Base-by-base conservation (phyloP, 2,113 vertebrate genomes). In the Emydura subglobosa region DNA sequence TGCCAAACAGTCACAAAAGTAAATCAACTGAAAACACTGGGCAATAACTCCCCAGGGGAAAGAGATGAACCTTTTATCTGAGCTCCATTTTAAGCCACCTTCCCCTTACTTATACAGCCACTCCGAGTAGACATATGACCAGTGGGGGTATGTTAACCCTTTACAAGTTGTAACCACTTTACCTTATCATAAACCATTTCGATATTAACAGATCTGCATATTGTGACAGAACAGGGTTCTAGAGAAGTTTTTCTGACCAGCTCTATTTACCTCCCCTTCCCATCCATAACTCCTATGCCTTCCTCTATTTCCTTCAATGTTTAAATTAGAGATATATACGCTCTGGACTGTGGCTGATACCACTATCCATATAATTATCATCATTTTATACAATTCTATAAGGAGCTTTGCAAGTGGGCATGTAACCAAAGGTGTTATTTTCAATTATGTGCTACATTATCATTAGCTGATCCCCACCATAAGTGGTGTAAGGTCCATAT, bases 381-480 rank as follows among this genome's bases (percentile, higher is more conserved):
- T 82, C 39, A 4, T 3, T 54, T 76, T 88, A 82, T 79, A 7
- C 5, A 14, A 39, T 2, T 44, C 3, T 84, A 24, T 47, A 59
- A 81, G 80, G 51, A 83, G 1, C 42, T 50, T 16, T 2, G 1
- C 34, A 61, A 87, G 24, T 74, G 65, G 31, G 61, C 42, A 31
- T 51, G n/a, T 16, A 87, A 13, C 54, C 83, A 68, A 68, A 68
- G 34, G 8, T 68, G 34, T n/a, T 17, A 19, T 19, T 88, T 90
- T 14, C 13, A 61, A 2, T 84, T 16, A 42, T 89, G 54, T n/a
- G 4, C 53, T 74, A 42, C 0, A 1, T 65, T 91, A 12, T 91
- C 22, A 50, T 0, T 1, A 6, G 13, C 74, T 61, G 8, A 79
- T 86, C 27, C 42, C 1, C 12, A 0, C 0, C 42, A 4, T 61